Evolutionary conservation across 2,888 invertebrate genomes (phyloP).

Genomic region (Mythimna pallens): DNA sequence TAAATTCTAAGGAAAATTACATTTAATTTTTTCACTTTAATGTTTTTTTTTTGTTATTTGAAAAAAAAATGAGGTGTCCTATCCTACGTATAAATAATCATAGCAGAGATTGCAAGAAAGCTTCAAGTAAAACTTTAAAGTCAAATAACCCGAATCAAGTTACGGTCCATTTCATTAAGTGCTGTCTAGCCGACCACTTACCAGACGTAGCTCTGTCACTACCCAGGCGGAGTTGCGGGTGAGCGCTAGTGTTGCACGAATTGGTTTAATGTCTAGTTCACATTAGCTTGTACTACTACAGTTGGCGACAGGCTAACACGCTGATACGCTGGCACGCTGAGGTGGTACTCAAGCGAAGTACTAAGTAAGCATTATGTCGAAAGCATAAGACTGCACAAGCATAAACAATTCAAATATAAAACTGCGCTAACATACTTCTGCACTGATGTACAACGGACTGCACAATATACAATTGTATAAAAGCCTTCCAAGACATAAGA

Average conservation of each 20-base stretch:
- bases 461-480: neutral
- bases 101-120: neutral
- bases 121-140: constrained; percentile 35
- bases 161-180: constrained; percentile 30
- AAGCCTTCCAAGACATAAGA: neutral
- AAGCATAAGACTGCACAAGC: too few species aligned
- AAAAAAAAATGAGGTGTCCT: neutral
- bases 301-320: neutral
- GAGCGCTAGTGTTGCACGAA: constrained; percentile 10
- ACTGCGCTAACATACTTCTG: too few species aligned
- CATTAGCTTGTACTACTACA: neutral
- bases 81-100: neutral
- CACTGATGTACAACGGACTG: neutral
- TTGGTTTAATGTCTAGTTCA: constrained; percentile 5
- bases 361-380: neutral
- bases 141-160: constrained; percentile 27
- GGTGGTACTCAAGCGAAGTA: neutral
- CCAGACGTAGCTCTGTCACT: neutral
- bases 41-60: neutral
- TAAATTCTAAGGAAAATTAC: neutral
- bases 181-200: constrained; percentile 23
- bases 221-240: neutral
- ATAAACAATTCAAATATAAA: too few species aligned
- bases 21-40: neutral
- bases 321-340: neutral